These are phyloP conservation scores for Lacerta agilis DNA, from an alignment of 2,797 vertebrate genomes.

Conservation along the genomic window DNA sequence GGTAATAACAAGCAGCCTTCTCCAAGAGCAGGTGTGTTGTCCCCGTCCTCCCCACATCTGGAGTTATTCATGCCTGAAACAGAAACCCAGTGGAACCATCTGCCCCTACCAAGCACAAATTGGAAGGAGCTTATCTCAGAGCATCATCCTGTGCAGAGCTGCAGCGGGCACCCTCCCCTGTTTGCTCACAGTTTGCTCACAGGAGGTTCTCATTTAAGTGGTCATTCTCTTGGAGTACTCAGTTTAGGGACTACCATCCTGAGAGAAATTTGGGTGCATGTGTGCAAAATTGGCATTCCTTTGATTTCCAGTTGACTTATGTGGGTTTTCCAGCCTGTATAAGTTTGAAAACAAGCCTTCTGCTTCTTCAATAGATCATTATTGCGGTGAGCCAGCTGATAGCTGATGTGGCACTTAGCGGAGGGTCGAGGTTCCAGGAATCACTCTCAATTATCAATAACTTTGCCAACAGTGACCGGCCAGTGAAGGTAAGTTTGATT, in stretches of 20 bases:
- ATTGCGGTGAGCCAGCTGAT: slow-evolving; percentile 97
- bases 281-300: too few relatives aligned
- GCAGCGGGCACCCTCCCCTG: neutral
- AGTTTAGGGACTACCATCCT: neutral
- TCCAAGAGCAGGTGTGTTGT: too few relatives aligned
- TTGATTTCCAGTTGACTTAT: neutral
- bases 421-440: slow-evolving; percentile 95
- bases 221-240: neutral
- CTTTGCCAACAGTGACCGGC: slow-evolving; percentile 96
- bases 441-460: slow-evolving; percentile 98
- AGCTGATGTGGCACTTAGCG: slow-evolving; percentile 92
- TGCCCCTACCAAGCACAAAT: too few relatives aligned
- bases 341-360: accelerated
- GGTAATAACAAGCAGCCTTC: neutral
- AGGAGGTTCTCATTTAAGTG: neutral
- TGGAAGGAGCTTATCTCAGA: neutral
- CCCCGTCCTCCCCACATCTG: neutral
- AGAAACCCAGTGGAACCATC: neutral
- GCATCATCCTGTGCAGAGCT: neutral
- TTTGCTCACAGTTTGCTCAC: neutral
- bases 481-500: slow-evolving; percentile 89
- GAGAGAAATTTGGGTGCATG: too few relatives aligned
- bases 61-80: neutral
- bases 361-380: slow-evolving; percentile 86
- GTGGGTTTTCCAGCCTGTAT: too few relatives aligned